Percentiles rank a stretch among this genome's conserved stretches.
These are phyloP conservation scores for Anabacerthia variegaticeps DNA, from an alignment of 2,797 vertebrate genomes.

Conservation along the genomic window DNA sequence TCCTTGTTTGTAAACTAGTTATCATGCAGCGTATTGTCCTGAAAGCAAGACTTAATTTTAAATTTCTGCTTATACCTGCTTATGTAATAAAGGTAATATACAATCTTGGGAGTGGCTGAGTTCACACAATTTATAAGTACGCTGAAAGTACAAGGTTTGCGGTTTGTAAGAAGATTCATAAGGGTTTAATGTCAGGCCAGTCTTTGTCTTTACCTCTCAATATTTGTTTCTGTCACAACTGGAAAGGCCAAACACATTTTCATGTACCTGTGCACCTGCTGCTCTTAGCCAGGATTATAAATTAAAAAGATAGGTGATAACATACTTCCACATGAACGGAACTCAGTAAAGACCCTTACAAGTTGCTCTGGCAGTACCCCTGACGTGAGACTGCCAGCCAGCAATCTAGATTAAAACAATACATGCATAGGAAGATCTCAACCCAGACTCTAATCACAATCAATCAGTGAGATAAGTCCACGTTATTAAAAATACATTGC, in stretches of 20 bases:
- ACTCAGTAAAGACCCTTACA: neutral
- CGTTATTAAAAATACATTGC: constrained; percentile 16
- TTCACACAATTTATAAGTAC: neutral
- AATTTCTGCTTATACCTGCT: neutral
- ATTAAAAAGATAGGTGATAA: neutral
- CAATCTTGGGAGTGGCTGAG: neutral
- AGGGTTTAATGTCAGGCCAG: neutral
- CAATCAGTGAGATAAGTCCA: neutral
- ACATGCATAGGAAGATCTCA: neutral
- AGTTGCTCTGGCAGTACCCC: neutral
- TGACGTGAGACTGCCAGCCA: neutral
- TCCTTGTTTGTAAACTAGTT: neutral
- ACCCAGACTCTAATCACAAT: neutral
- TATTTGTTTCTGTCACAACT: neutral
- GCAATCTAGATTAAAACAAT: neutral
- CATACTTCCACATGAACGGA: neutral
- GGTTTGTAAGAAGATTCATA: neutral
- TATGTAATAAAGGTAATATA: neutral
- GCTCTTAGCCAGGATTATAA: neutral
- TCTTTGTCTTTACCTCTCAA: neutral
- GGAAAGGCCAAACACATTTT: neutral
- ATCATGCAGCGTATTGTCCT: neutral
- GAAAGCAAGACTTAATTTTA: neutral
- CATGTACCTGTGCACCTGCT: neutral
- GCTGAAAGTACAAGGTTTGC: neutral